phyloP scores from a whole-genome alignment of 2,888 invertebrate genomes.

The Chrysopilus asiliformis region DNA sequence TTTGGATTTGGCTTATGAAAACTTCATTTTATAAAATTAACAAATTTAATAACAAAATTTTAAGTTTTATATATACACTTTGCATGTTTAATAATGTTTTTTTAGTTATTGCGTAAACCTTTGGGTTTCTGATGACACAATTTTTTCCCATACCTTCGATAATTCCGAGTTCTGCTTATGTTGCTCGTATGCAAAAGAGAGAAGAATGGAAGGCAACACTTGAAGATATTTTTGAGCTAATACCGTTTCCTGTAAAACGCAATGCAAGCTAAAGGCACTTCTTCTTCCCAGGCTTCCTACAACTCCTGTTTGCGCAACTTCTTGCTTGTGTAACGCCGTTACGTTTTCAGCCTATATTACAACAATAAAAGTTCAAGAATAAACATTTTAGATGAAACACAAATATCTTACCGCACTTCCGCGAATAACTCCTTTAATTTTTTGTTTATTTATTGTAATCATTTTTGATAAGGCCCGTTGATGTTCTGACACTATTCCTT shows the following conservation, averaged over 20 bases:
- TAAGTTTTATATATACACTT: too few species aligned
- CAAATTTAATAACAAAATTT: too few species aligned
- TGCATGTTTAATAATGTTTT: too few species aligned
- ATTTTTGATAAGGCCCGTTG: conserved; percentile 46
- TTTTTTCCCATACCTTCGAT: conserved; percentile 17
- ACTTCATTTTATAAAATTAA: too few species aligned
- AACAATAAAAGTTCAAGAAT: conserved; percentile 8
- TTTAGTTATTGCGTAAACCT: conserved; percentile 14
- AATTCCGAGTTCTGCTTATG: conserved; percentile 16
- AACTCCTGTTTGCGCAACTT: conserved; percentile 48
- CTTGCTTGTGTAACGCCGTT: conserved; percentile 44
- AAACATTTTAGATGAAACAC: not conserved
- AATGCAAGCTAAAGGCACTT: conserved; percentile 47
- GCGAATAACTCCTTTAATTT: conserved; percentile 48
- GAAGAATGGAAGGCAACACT: conserved; percentile 43
- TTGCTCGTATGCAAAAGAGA: conserved; percentile 39
- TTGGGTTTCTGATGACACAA: conserved; percentile 17
- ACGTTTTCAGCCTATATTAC: conserved; percentile 42
- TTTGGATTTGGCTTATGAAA: too few species aligned
- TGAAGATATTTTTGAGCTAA: conserved; percentile 46
- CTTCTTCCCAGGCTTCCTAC: conserved; percentile 47
- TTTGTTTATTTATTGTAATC: conserved; percentile 45
- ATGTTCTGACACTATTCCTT: conserved; percentile 47
- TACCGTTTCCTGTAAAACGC: conserved; percentile 49
- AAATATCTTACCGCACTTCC: conserved; percentile 41